A percentile compares a stretch with the other conserved stretches of the same genome.
phyloP scores from a whole-genome alignment of 2,113 vertebrate species.

The Cebidichthys violaceus region DNA sequence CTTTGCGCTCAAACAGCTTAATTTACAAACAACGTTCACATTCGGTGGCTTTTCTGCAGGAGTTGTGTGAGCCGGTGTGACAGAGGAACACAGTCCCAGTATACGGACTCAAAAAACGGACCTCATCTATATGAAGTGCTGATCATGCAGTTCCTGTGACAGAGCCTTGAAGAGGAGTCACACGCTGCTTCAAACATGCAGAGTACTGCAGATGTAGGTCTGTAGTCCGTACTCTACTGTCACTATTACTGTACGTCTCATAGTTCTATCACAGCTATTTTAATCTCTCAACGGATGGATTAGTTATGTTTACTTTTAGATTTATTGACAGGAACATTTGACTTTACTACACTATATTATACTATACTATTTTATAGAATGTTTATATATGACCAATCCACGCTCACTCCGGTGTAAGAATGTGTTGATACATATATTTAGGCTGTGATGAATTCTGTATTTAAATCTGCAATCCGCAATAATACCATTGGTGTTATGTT shows the following conservation, averaged over 20 bases:
- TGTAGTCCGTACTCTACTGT: neutral
- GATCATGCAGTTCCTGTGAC: constrained; percentile 40
- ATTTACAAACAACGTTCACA: constrained; percentile 15
- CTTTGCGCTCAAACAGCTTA: constrained; percentile 23
- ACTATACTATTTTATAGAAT: neutral
- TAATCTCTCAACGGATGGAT: neutral
- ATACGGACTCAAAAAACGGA: constrained; percentile 18
- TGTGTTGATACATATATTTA: neutral
- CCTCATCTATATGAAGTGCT: constrained; percentile 53
- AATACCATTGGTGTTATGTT: neutral
- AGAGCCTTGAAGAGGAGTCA: constrained; percentile 42
- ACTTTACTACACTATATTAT: neutral
- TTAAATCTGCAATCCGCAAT: neutral
- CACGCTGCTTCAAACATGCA: constrained; percentile 24
- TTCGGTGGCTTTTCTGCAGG: constrained; percentile 18
- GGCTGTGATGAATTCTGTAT: neutral
- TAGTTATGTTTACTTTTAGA: neutral
- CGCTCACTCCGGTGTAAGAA: neutral
- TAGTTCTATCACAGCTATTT: constrained; percentile 3
- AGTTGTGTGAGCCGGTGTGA: constrained; percentile 12
- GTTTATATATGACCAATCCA: neutral
- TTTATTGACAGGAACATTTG: neutral
- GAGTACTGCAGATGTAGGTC: constrained; percentile 6
- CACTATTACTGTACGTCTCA: neutral
- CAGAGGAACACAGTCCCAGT: neutral